phyloP scores from a whole-genome alignment of 2,797 vertebrate species.

The Florisuga fusca region DNA sequence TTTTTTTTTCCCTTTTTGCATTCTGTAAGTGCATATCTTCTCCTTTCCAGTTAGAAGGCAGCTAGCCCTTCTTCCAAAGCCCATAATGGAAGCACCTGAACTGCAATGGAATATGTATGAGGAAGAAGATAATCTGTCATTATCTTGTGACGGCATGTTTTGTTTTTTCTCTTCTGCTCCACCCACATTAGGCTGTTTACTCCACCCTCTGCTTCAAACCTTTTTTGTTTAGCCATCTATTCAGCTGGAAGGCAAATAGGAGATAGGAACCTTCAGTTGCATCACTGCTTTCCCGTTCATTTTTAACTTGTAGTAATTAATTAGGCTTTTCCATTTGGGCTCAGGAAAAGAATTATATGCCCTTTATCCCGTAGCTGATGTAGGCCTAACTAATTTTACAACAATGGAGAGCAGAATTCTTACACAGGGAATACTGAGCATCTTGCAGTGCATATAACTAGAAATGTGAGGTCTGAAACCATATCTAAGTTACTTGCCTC shows the following conservation, averaged over 20 bases:
- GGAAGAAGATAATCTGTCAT: constrained; percentile 45
- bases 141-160: constrained; percentile 47
- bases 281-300: neutral
- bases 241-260: neutral
- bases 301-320: neutral
- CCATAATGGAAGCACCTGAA: neutral
- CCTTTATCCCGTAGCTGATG: neutral
- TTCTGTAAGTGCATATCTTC: fast-evolving
- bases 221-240: neutral
- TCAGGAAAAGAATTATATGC: neutral
- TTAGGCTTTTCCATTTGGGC: neutral
- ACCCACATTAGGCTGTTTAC: constrained; percentile 13
- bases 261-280: neutral
- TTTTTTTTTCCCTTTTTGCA: neutral
- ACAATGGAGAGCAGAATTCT: neutral
- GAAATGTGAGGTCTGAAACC: neutral
- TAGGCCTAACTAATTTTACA: neutral
- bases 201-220: constrained; percentile 4
- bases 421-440: neutral
- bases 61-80: neutral
- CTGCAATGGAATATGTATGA: constrained; percentile 27
- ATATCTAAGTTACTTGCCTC: neutral
- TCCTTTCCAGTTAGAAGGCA: neutral
- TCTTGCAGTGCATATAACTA: neutral
- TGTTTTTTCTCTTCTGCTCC: constrained; percentile 20